Conservation (phyloP, 1,140 invertebrate species). For the Scaptomyza graminum region DNA sequence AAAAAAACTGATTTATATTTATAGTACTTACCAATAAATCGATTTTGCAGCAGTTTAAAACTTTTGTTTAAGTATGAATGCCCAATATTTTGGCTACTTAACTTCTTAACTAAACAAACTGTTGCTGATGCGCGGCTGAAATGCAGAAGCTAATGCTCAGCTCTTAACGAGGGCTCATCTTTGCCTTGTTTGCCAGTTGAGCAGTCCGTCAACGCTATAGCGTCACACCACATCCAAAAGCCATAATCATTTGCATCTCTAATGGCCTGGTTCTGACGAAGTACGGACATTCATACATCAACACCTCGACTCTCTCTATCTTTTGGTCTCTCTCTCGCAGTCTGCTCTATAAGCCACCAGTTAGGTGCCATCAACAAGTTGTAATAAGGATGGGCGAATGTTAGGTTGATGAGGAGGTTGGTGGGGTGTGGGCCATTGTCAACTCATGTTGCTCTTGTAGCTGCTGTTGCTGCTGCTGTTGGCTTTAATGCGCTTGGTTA, state of each 20-base stretch:
- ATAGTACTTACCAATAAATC: no score
- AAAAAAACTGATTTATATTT: no score
- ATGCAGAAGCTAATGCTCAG: not conserved
- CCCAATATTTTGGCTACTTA: not conserved
- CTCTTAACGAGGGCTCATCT: constrained; percentile 5
- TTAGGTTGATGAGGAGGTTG: not conserved
- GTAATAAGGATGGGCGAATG: not conserved
- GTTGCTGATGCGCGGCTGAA: constrained; percentile 25
- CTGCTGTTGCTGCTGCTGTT: constrained; percentile 16
- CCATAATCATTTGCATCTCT: constrained; percentile 80
- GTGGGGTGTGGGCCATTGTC: not conserved
- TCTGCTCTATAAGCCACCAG: not conserved
- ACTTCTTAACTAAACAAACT: not conserved
- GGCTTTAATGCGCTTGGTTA: constrained; percentile 71
- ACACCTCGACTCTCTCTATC: constrained; percentile 23
- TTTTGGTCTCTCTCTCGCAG: not conserved
- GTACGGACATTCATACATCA: constrained; percentile 69
- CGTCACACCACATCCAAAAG: constrained; percentile 59
- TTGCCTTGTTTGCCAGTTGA: not conserved
- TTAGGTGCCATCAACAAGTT: constrained; percentile 45
- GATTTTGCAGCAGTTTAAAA: not conserved
- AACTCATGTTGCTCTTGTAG: constrained; percentile 17
- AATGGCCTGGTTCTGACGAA: constrained; percentile 59
- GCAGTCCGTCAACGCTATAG: constrained; percentile 5
- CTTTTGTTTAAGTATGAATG: not conserved